Conservation (phyloP, 1,140 invertebrate species). For the Sipha flava region DNA sequence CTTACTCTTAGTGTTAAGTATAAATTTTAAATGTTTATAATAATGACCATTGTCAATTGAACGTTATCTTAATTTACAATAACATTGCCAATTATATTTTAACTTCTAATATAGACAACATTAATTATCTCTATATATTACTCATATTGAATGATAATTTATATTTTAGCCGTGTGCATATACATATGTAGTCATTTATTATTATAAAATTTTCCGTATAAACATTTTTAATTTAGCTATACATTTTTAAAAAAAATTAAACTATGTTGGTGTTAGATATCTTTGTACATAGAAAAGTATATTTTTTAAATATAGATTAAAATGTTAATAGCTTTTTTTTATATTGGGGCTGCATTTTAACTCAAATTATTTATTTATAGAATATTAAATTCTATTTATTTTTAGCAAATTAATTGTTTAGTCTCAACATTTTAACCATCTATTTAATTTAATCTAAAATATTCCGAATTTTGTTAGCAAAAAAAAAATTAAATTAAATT, state of each 20-base stretch:
- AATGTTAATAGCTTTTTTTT: not conserved
- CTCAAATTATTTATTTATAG: not conserved
- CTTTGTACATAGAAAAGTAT: constrained; percentile 9
- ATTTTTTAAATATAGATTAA: not conserved
- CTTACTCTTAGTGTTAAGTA: not conserved
- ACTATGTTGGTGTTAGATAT: not conserved
- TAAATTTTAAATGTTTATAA: not conserved
- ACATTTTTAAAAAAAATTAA: not conserved
- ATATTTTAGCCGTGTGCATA: not conserved
- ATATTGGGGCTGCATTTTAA: not conserved
- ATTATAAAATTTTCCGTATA: not conserved
- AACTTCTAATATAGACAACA: not conserved
- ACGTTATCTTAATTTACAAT: not conserved
- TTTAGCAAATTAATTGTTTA: not conserved
- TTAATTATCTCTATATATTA: not conserved
- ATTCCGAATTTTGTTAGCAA: not conserved
- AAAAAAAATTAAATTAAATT: not conserved
- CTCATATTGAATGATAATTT: not conserved
- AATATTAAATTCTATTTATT: not conserved
- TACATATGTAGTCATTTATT: not conserved
- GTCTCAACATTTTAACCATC: not conserved
- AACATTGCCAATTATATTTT: not conserved
- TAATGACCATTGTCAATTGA: constrained; percentile 1
- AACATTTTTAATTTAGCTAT: not conserved
- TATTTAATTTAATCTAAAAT: not conserved